Evolutionary conservation across 1,140 invertebrate genomes (phyloP), one percentile per base, ranked within the genome.

Genomic region (Parapsyche elsis): DNA sequence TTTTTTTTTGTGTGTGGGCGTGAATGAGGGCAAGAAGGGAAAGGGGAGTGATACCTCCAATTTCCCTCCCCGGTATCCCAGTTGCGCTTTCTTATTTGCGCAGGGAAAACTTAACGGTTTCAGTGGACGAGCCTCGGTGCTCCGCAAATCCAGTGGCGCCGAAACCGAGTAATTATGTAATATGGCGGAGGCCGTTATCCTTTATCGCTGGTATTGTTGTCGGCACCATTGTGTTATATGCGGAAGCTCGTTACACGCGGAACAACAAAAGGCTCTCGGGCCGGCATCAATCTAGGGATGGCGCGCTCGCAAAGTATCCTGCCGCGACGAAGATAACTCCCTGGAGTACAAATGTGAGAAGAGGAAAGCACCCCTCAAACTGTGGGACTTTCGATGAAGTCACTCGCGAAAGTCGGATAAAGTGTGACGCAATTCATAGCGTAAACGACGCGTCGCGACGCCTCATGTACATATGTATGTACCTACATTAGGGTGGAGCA

Each of bases 211-310:
- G 71, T 38, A 73, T 73, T 73, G 71, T 73, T 73, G 71, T 73
- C 71, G 71, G 45, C 30, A 1, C 12, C 71, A 73, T 73, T 73
- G 71, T 73, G 71, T 73, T 73, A 67, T 67, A 73, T 73, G 30
- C 71, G 71, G 71, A 73, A 73, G 71, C 71, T 49, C 71, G 71
- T 73, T 73, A 73, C 71, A 73, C 71, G 71, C 45, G 38, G 71
- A 38, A 73, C 71, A 73, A 73, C 71, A 73, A 73, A 73, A 73
- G 71, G 71, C 71, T 73, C 71, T 73, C 71, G 71, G 38, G 45
- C 71, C 24, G 45, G 71, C 71, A 73, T 73, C 71, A 73, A 73
- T 73, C 71, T 73, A 9, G 71, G 45, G 71, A 71, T 67, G 61
- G 10, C 12, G 49, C 64, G 19, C 44, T 46, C 38, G 71, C 9